These are phyloP conservation scores for Drosophila lini DNA, from an alignment of 1,140 invertebrate genomes.

Conservation along the genomic window DNA sequence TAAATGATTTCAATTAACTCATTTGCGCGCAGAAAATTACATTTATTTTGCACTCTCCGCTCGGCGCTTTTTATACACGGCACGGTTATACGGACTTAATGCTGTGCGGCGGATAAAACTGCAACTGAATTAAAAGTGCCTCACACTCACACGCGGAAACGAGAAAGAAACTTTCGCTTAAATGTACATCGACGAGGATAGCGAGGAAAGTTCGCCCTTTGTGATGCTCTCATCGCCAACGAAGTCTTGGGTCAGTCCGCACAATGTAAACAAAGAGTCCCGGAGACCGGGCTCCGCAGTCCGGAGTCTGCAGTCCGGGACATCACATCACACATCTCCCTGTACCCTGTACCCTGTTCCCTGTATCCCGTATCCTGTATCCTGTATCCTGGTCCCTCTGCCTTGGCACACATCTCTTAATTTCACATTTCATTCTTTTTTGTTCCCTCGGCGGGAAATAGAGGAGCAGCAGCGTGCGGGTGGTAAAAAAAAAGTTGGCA, in stretches of 20 bases:
- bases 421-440: slow-evolving; percentile 74
- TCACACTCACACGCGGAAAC: slow-evolving; percentile 16
- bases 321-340: slow-evolving; percentile 42
- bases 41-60: slow-evolving; percentile 61
- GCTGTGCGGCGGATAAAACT: slow-evolving; percentile 70
- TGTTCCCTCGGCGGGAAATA: slow-evolving; percentile 20
- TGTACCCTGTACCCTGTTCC: background rate
- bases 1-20: slow-evolving; percentile 79
- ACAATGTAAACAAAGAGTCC: slow-evolving; percentile 64
- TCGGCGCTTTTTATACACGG: slow-evolving; percentile 3
- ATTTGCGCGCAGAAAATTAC: slow-evolving; percentile 72
- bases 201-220: slow-evolving; percentile 84
- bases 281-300: slow-evolving; percentile 21
- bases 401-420: slow-evolving; percentile 72
- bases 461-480: slow-evolving; percentile 31
- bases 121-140: slow-evolving; percentile 80
- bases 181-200: slow-evolving; percentile 84
- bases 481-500: slow-evolving; percentile 60
- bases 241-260: slow-evolving; percentile 79
- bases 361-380: slow-evolving; percentile 8
- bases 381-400: background rate
- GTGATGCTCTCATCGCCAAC: slow-evolving; percentile 83
- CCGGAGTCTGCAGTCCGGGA: slow-evolving; percentile 20
- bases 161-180: slow-evolving; percentile 76
- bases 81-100: slow-evolving; percentile 63